Conservation (phyloP, 2,113 vertebrate species). For the Odontophorus gujanensis region DNA sequence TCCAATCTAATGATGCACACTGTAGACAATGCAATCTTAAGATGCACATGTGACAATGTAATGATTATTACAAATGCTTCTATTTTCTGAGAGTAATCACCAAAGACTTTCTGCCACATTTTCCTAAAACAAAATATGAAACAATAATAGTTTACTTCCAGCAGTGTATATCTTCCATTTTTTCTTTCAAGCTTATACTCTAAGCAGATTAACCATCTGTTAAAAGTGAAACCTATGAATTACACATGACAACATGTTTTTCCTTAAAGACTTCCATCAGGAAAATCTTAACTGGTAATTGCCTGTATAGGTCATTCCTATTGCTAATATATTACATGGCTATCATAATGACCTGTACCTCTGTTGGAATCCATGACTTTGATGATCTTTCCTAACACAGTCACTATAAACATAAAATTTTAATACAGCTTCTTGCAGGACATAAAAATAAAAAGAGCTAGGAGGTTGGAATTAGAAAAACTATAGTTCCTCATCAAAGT, state of each 20-base stretch:
- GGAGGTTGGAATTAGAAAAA: neutral
- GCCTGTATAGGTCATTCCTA: neutral
- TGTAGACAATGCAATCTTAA: too few species aligned
- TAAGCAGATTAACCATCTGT: neutral
- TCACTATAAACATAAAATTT: too few species aligned
- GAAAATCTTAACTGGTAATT: neutral
- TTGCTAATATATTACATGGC: neutral
- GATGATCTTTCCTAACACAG: neutral
- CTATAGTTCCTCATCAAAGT: neutral
- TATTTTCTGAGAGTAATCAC: neutral
- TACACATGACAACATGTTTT: neutral
- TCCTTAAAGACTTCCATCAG: neutral
- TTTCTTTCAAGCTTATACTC: neutral
- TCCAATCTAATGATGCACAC: too few species aligned
- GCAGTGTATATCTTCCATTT: neutral
- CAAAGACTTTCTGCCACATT: neutral
- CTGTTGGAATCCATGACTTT: neutral
- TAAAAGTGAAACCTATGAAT: neutral
- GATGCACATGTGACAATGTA: neutral
- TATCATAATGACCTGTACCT: neutral
- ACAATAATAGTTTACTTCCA: neutral
- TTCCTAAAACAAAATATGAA: neutral
- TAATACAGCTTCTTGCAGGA: neutral
- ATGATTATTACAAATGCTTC: neutral
- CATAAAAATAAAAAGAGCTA: neutral